Conservation (phyloP, 2,797 vertebrate species). For the Oreortyx pictus region DNA sequence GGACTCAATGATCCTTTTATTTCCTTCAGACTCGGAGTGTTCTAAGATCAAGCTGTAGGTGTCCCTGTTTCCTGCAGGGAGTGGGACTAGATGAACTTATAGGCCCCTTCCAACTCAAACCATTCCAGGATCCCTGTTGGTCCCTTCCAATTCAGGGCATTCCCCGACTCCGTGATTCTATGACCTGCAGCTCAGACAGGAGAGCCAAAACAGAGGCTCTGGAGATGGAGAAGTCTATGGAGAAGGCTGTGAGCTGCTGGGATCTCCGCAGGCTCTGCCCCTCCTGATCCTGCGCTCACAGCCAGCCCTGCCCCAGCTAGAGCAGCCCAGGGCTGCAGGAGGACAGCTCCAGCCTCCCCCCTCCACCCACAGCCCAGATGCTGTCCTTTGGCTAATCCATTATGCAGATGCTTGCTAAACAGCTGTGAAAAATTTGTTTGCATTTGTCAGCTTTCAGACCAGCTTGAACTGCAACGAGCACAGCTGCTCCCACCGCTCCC, state of each 20-base stretch:
- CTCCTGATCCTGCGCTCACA: accelerated
- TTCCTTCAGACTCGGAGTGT: neutral
- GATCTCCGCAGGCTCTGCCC: neutral
- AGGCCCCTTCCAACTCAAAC: too few species aligned
- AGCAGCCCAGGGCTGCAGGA: neutral
- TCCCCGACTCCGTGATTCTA: too few species aligned
- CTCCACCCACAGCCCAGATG: neutral
- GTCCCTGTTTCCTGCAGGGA: too few species aligned
- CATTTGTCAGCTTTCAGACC: neutral
- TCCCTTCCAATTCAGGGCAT: neutral
- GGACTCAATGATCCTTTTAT: neutral
- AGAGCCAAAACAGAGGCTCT: neutral
- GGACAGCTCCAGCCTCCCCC: neutral
- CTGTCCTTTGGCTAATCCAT: neutral
- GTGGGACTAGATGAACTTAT: too few species aligned
- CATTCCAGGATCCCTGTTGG: neutral
- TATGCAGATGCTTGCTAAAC: neutral
- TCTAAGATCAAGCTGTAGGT: neutral
- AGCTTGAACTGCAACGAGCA: accelerated
- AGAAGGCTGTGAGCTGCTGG: neutral
- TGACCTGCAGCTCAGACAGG: neutral
- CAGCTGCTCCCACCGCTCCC: neutral
- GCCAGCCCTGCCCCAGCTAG: neutral
- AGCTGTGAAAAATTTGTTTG: neutral
- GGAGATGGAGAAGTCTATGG: neutral